These are phyloP conservation scores for Aphis craccivora DNA, from an alignment of 1,140 invertebrate genomes.

Conservation along the genomic window DNA sequence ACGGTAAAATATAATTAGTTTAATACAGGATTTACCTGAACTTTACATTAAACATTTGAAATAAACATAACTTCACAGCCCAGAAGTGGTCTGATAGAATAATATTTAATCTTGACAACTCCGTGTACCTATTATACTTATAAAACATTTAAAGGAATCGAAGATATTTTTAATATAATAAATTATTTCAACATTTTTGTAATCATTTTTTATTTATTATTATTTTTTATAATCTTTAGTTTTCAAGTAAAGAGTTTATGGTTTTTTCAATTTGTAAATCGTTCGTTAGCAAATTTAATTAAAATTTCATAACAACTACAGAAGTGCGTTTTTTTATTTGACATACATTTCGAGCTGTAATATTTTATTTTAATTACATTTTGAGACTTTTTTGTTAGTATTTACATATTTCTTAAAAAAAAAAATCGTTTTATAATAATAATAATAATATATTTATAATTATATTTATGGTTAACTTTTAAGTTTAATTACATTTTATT, in stretches of 20 bases:
- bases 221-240: not conserved
- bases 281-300: constrained; percentile 4
- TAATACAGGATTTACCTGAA: not conserved
- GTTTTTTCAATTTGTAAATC: not conserved
- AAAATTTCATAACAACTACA: not conserved
- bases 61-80: not conserved
- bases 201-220: not conserved
- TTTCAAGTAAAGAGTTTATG: not conserved
- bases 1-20: not conserved
- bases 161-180: not conserved
- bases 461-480: too few species aligned
- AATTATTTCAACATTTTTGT: not conserved
- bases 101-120: not conserved
- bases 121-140: not conserved
- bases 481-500: too few species aligned
- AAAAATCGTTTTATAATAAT: too few species aligned
- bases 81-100: not conserved
- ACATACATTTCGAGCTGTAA: not conserved
- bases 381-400: not conserved
- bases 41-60: too few species aligned
- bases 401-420: not conserved
- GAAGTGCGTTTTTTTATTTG: not conserved
- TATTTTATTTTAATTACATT: constrained; percentile 12
- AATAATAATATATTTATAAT: too few species aligned
- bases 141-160: not conserved